Base-by-base conservation (phyloP, 2,797 vertebrate species). In the Amblyraja radiata region DNA sequence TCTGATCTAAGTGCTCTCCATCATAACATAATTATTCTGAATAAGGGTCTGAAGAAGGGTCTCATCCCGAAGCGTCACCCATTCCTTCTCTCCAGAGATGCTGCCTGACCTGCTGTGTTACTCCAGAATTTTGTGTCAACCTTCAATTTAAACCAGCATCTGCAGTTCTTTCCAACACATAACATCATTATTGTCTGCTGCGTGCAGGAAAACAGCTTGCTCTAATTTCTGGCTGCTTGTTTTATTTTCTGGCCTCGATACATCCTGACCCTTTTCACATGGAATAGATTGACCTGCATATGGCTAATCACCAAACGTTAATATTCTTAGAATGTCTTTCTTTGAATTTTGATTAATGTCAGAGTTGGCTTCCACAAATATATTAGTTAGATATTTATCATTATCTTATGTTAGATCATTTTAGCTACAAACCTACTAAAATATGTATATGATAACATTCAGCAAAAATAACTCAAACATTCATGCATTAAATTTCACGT, bases 311-410 rank as follows among this genome's bases (percentile, higher is more conserved):
- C 21, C 36, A 54, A 76, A 76, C 23, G 1, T 46, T n/a, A 92
- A 54, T 92, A 74, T 92, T 76, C 90, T 74, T 36, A 39, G 36
- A 91, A 71, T 3, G 8, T 28, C 88, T 54, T 9, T 76, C 9
- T 46, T 18, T 54, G 71, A 74, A 28, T 92, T 92, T 74, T 92
- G 71, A 92, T 54, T 74, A 71, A 46, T 74, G 36, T 91, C 6
- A 46, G 28, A 91, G 9, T 46, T 84, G 21, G 18, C n/a, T 92
- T 54, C 39, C 71, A 92, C 73, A 1, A 28, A 92, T 54, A 23
- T 92, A 91, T 88, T 88, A 91, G 71, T 92, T 92, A n/a, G 39
- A 92, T 39, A 25, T 74, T 92, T 74, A 39, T 46, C 68, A 54
- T 91, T 88, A 23, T 73, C 90, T 74, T 73, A 54, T 54, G 90